Conservation (phyloP, 2,113 vertebrate species). For the Taurulus bubalis region DNA sequence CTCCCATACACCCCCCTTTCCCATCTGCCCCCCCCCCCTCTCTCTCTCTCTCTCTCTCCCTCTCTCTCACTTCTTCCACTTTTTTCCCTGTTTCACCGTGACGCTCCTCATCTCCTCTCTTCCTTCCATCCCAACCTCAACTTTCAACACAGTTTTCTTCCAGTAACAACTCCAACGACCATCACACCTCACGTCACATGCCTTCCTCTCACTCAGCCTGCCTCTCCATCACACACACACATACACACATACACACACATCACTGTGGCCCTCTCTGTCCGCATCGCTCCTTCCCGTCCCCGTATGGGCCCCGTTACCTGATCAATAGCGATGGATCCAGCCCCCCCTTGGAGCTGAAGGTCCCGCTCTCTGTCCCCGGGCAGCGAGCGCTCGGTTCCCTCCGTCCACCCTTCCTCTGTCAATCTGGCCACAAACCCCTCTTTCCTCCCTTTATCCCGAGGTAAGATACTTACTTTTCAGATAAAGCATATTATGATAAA, state of each 20-base stretch:
- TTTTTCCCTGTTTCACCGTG: conserved; percentile 50
- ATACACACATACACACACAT: conserved; percentile 16
- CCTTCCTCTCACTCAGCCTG: background rate
- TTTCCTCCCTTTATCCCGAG: conserved; percentile 88
- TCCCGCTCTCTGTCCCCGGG: conserved; percentile 41
- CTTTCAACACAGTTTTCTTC: conserved; percentile 50
- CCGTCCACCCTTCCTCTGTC: conserved; percentile 80
- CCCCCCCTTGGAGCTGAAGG: conserved; percentile 14
- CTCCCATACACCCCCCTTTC: conserved; percentile 51
- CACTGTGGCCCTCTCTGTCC: conserved; percentile 29
- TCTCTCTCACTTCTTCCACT: conserved; percentile 32
- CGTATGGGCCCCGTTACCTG: conserved; percentile 65
- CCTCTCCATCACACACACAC: conserved; percentile 10
- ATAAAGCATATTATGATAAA: conserved; percentile 89
- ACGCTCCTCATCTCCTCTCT: conserved; percentile 18
- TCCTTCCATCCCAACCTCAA: conserved; percentile 41
- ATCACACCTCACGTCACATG: conserved; percentile 12
- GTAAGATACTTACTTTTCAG: conserved; percentile 87
- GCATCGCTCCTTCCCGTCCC: background rate
- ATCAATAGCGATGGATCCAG: conserved; percentile 65
- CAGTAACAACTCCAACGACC: background rate
- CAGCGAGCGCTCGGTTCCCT: conserved; percentile 68
- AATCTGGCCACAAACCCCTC: conserved; percentile 85
- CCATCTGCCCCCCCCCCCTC: conserved; percentile 37
- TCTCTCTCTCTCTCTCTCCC: conserved; percentile 22